Conservation (phyloP, 92 coral and sea anemone genomes). For the Palythoa heliodiscus region DNA sequence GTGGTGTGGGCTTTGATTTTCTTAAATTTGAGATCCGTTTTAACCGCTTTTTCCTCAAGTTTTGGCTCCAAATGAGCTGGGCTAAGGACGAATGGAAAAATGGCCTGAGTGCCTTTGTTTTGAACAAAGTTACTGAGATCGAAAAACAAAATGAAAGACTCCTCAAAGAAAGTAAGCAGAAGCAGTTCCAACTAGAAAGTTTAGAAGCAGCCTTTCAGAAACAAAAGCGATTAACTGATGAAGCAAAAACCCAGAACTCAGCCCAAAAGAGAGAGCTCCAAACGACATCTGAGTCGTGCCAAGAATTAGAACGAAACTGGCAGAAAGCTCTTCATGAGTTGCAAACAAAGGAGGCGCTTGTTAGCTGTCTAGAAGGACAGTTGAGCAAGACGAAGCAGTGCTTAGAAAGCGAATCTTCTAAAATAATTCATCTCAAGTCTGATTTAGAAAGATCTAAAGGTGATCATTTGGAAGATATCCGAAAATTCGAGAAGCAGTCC, state of each 20-base stretch:
- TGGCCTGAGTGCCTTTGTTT: slow-evolving; percentile 70
- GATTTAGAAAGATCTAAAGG: slow-evolving; percentile 69
- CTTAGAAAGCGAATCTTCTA: slow-evolving; percentile 67
- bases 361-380: slow-evolving; percentile 82
- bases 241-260: slow-evolving; percentile 65
- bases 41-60: slow-evolving; percentile 3
- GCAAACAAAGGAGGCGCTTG: slow-evolving; percentile 70
- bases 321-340: slow-evolving; percentile 77
- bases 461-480: slow-evolving; percentile 63
- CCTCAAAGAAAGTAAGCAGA: slow-evolving; percentile 82
- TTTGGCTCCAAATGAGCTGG: slow-evolving; percentile 84
- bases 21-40: background rate
- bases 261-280: slow-evolving; percentile 74
- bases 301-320: slow-evolving; percentile 75
- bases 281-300: slow-evolving; percentile 67
- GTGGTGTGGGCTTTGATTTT: background rate
- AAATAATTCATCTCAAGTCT: slow-evolving; percentile 55
- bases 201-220: slow-evolving; percentile 78
- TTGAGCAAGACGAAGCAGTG: slow-evolving; percentile 66
- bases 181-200: slow-evolving; percentile 86
- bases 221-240: slow-evolving; percentile 82
- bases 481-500: slow-evolving; percentile 68
- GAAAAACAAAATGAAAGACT: slow-evolving; percentile 82
- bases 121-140: slow-evolving; percentile 73
- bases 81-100: slow-evolving; percentile 96